These are phyloP conservation scores for Microcebus ravelobensis DNA, from an alignment of 2,113 vertebrate species.

Conservation along the genomic window DNA sequence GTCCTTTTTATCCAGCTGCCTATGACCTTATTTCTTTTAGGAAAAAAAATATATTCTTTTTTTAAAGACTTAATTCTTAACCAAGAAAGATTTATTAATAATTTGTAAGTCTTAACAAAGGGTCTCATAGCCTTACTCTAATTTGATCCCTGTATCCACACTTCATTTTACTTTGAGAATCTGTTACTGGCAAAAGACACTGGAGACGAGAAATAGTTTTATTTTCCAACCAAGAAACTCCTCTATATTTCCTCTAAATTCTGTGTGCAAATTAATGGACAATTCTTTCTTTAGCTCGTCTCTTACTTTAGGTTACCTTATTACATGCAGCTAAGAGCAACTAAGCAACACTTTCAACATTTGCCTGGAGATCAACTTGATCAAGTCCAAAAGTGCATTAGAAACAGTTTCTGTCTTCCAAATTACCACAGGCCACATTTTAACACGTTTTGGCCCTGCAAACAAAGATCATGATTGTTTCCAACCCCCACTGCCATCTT, in stretches of 20 bases:
- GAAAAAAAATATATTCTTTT: neutral
- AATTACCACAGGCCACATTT: neutral
- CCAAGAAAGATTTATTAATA: neutral
- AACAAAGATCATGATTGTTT: neutral
- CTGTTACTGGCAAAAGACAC: neutral
- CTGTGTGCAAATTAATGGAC: neutral
- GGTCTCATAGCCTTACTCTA: neutral
- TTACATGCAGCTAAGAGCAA: conserved; percentile 16
- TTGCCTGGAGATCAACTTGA: conserved; percentile 14
- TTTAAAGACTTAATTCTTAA: neutral
- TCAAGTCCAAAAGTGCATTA: neutral
- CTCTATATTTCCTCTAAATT: neutral
- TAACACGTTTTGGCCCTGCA: neutral
- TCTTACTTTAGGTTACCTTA: conserved; percentile 1
- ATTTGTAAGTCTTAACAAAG: neutral
- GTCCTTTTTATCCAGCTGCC: neutral
- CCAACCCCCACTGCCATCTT: neutral
- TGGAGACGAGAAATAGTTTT: conserved; percentile 25
- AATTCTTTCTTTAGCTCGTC: conserved; percentile 31
- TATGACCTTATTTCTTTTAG: neutral
- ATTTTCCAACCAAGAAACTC: conserved; percentile 14
- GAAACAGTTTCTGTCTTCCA: neutral
- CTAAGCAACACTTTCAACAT: conserved; percentile 23
- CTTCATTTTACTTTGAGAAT: conserved; percentile 24
- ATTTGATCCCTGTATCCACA: neutral